Conservation (phyloP, 2,797 vertebrate genomes). For the Peromyscus aztecus region DNA sequence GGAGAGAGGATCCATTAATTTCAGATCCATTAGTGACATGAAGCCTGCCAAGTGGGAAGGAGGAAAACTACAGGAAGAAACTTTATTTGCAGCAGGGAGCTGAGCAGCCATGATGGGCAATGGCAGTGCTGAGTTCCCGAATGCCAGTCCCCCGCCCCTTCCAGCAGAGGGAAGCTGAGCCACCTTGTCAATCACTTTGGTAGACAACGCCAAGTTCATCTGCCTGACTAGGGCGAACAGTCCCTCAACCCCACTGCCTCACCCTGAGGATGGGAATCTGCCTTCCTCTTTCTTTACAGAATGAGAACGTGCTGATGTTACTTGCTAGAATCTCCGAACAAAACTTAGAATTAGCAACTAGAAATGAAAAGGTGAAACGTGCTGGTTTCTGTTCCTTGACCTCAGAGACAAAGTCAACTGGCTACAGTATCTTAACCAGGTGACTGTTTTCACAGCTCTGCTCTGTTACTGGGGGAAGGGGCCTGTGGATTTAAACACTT, state of each 20-base stretch:
- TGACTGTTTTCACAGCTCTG: constrained; percentile 49
- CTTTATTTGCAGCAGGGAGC: constrained; percentile 75
- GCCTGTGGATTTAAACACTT: constrained; percentile 19
- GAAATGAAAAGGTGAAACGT: constrained; percentile 27
- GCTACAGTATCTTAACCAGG: constrained; percentile 13
- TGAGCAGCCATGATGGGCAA: constrained; percentile 39
- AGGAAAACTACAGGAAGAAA: constrained; percentile 73
- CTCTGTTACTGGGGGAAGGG: background rate
- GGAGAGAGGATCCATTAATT: constrained; percentile 70
- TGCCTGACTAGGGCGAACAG: background rate
- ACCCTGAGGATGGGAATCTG: background rate
- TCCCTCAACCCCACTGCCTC: background rate
- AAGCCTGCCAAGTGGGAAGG: constrained; percentile 74
- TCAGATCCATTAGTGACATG: constrained; percentile 75
- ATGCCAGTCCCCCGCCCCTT: background rate
- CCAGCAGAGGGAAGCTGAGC: background rate
- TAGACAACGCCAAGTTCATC: constrained; percentile 44
- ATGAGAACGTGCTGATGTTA: background rate
- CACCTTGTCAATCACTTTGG: background rate
- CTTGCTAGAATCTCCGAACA: background rate
- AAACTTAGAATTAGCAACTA: constrained; percentile 24
- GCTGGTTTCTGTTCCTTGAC: constrained; percentile 47
- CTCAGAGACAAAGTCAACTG: constrained; percentile 17
- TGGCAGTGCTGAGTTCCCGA: constrained; percentile 6
- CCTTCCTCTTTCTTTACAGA: constrained; percentile 17